Evolutionary conservation across 2,797 vertebrate genomes (phyloP), one percentile per base, ranked within the genome.

Genomic region (Schizopygopsis malacanthus): DNA sequence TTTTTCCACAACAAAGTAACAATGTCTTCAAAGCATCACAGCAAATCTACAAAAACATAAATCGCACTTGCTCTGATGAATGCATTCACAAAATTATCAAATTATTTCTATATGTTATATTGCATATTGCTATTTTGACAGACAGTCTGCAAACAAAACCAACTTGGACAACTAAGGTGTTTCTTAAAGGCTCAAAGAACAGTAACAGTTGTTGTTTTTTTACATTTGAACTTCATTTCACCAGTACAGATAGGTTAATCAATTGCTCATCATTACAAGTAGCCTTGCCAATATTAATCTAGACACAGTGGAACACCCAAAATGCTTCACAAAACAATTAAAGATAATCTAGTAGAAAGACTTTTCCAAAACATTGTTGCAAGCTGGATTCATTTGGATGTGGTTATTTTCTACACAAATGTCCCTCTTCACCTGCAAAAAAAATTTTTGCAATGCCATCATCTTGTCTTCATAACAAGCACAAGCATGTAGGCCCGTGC

Each of bases 401-500:
- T 59, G 22, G 8, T 25, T 1, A 37, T 18, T 9, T 37, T 67
- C 63, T 37, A 9, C 15, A 37, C 1, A 63, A 61, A 83, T 41
- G 15, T 12, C 33, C 20, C 45, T 25, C 8, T 65, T 67, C 2
- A 52, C 22, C 56, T 8, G 45, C 8, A 79, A 47, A 72, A 79
- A 45, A 11, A 33, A 33, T 41, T 16, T 25, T 76, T 28, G 45
- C 72, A 20, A 18, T 37, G 59, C 43, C 33, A 69, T 69, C 18
- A 15, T 79, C 50, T 61, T n/a, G 15, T 11, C 71, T 52, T 52
- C 5, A 20, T 67, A 77, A 84, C 83, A 84, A 70, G 83, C 50
- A 59, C 50, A 22, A 70, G 50, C 83, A 79, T 47, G 75, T 69
- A 77, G 82, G 37, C 73, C 61, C 22, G 16, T 77, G 83, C 33